Evolutionary conservation across 2,888 invertebrate genomes (phyloP).

Genomic region (Drosophila nr. perissopoda): DNA sequence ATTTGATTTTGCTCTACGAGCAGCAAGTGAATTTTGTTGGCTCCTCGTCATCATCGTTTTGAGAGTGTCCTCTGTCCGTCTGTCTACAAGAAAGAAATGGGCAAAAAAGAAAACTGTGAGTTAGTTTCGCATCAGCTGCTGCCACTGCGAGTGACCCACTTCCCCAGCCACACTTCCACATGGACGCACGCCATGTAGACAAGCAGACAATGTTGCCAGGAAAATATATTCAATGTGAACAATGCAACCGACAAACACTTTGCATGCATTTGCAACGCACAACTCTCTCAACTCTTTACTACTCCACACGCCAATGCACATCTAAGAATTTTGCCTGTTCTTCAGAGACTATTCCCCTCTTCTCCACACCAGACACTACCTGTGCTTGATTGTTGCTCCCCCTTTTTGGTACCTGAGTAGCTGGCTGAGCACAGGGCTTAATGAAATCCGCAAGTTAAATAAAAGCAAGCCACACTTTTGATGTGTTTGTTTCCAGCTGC

Average conservation of each 20-base stretch:
- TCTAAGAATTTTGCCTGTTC: slow-evolving; percentile 23
- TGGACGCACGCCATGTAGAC: slow-evolving; percentile 19
- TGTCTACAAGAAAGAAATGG: slow-evolving; percentile 5
- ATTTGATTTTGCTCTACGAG: slow-evolving; percentile 67
- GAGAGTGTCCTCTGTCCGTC: slow-evolving; percentile 4
- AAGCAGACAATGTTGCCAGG: slow-evolving; percentile 42
- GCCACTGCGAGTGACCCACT: slow-evolving; percentile 37
- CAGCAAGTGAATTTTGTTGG: slow-evolving; percentile 59
- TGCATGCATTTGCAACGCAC: slow-evolving; percentile 44
- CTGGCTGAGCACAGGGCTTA: slow-evolving; percentile 45
- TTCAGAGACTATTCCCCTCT: slow-evolving; percentile 36
- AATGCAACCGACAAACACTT: slow-evolving; percentile 46
- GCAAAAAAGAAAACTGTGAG: slow-evolving; percentile 11
- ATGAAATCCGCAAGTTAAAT: slow-evolving; percentile 63
- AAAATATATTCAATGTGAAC: slow-evolving; percentile 42
- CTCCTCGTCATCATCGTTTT: slow-evolving; percentile 29
- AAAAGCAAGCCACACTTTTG: slow-evolving; percentile 46
- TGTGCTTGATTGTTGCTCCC: slow-evolving; percentile 43
- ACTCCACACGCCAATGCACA: slow-evolving; percentile 30
- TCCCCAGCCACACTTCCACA: slow-evolving; percentile 21
- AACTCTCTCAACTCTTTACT: slow-evolving; percentile 14
- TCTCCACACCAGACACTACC: slow-evolving; percentile 17
- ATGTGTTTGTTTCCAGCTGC: slow-evolving; percentile 38
- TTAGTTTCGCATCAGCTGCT: slow-evolving; percentile 9
- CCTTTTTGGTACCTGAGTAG: slow-evolving; percentile 55